Base-by-base conservation (phyloP, 2,888 invertebrate species). In the Polyploca ridens region DNA sequence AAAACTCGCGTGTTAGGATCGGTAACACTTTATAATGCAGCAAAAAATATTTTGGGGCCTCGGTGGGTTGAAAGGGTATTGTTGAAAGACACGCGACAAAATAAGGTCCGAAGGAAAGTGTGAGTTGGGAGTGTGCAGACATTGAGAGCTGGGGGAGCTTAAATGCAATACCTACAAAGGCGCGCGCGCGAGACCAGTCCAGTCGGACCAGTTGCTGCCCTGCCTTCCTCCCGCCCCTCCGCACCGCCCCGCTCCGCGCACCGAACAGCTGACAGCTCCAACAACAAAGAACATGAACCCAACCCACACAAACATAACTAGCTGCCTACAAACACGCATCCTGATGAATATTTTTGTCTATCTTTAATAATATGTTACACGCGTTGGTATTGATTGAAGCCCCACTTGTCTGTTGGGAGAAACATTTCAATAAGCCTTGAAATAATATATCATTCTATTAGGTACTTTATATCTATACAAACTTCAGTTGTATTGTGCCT, bases 201-300 rank as follows among this genome's bases (percentile, higher is more conserved):
- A 68, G 83, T 76, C 71, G 62, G 74, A 88, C 90, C 80, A 84
- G 90, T 89, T 84, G 78, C 78, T 69, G 41, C 69, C 69, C 73
- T 68, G 72, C 82, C 70, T 72, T 68, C 73, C 79, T 76, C 73
- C 58, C 61, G 62, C 71, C 35, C 71, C 74, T 5, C 13, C 76
- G 78, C 10, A 10, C 41, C 13, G 10, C 8, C 7, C 65, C 79
- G 71, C 67, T 69, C 64, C 69, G 70, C 66, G 66, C 69, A 68
- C 64, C 78, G 81, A 92, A 91, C 93, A 92, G 93, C 93, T 93
- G 93, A 91, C 86, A 82, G 81, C 77, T 70, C 82, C 77, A 78
- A 89, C 86, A 92, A 93, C 93, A 93, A 93, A 93, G 93, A 88
- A 87, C 79, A 76, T 70, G 75, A 77, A 78, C 77, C 74, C 79